phyloP scores from a whole-genome alignment of 2,797 vertebrate genomes.

The Spheniscus humboldti region DNA sequence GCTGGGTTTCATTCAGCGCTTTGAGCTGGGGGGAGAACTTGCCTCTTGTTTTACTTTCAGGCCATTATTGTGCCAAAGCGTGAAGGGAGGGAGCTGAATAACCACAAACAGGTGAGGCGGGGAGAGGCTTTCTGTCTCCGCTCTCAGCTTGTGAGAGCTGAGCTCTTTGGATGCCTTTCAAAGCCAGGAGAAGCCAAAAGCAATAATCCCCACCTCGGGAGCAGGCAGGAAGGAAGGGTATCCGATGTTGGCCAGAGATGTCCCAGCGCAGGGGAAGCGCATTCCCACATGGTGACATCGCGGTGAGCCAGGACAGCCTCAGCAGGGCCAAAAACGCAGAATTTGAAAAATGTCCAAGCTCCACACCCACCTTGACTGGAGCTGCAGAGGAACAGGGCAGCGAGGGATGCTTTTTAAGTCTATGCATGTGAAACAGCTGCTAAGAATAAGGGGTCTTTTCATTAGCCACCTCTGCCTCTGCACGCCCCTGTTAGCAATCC shows the following conservation, averaged over 20 bases:
- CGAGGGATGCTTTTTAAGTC: background rate
- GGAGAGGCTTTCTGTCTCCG: slow-evolving; percentile 60
- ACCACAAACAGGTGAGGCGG: slow-evolving; percentile 75
- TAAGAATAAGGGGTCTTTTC: background rate
- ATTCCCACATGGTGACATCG: slow-evolving; percentile 31
- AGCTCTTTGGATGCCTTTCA: slow-evolving; percentile 70
- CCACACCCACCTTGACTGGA: background rate
- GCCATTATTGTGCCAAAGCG: slow-evolving; percentile 46
- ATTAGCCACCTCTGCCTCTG: background rate
- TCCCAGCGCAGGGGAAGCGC: slow-evolving; percentile 30
- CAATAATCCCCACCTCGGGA: slow-evolving; percentile 57
- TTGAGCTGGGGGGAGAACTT: slow-evolving; percentile 40
- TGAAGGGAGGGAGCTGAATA: slow-evolving; percentile 68
- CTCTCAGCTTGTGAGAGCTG: slow-evolving; percentile 60
- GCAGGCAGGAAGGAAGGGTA: slow-evolving; percentile 56
- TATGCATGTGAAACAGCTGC: background rate
- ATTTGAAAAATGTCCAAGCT: background rate
- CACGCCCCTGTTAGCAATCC: background rate
- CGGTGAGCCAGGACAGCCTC: background rate
- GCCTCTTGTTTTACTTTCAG: slow-evolving; percentile 46
- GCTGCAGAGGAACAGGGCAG: background rate
- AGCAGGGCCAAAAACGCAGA: background rate
- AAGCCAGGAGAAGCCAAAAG: slow-evolving; percentile 54
- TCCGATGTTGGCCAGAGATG: slow-evolving; percentile 43
- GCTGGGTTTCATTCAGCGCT: slow-evolving; percentile 39